Base-by-base conservation (phyloP, 37 sponge, comb jelly and placozoan genomes). In the Diacarnus erythraeanus region DNA sequence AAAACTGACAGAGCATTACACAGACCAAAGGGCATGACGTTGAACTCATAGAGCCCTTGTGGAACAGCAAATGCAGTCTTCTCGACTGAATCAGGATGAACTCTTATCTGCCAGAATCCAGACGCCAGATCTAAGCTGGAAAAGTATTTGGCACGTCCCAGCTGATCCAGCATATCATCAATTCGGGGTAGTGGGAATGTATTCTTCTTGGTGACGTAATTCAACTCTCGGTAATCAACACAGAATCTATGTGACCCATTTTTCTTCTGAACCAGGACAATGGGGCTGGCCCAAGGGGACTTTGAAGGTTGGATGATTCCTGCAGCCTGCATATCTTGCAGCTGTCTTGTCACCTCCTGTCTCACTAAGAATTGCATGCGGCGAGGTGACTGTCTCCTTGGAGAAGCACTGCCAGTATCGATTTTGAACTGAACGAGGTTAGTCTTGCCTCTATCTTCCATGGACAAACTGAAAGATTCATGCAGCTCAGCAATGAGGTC, bases 61-160 rank as follows among this genome's bases (percentile, higher is more conserved):
- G 21, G 47, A 51, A 57, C 17, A 15, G 29, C 17, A 26, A 42
- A 25, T 74, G 75, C 47, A 15, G 29, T 38, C 47, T 42, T 74
- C n/a, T 38, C 75, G 40, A 37, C 40, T 10, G 72, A 71, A 41
- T 71, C 65, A 29, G 65, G 65, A 20, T 64, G 65, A 10, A 64
- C 30, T 29, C n/a, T 20, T 20, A 64, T 20, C n/a, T 64, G 65
- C 65, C 65, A 64, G 23, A 23, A 64, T 64, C 15, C 65, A 29
- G 65, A 64, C 10, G 65, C 65, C 25, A 64, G 65, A 64, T 64
- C 65, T 21, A 26, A 9, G 41, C 47, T 25, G 1, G 74, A 5
- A 17, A 54, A 54, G 17, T 54, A 17, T 20, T 54, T 54, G n/a
- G n/a, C n/a, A n/a, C n/a, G 10, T 17, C 56, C 56, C 10, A 54